A percentile compares a stretch with the other conserved stretches of the same genome.
Evolutionary conservation across 2,113 vertebrate genomes (phyloP).

Genomic region (Lamprologus callipterus): DNA sequence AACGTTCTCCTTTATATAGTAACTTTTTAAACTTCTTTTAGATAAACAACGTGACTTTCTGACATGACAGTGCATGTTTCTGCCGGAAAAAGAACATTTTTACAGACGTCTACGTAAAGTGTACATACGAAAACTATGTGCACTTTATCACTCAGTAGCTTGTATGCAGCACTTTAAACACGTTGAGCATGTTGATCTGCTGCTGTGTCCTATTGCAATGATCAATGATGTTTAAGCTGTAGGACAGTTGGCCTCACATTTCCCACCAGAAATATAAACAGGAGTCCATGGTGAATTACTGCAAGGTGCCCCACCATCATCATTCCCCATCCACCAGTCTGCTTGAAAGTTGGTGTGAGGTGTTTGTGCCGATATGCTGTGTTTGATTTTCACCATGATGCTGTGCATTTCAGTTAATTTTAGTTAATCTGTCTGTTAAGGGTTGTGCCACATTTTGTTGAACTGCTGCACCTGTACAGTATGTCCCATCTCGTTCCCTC

Average conservation of each 20-base stretch:
- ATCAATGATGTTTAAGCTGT: background rate
- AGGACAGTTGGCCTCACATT: background rate
- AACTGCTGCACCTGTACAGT: background rate
- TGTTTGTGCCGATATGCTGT: fast-evolving
- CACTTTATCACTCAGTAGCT: background rate
- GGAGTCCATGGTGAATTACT: background rate
- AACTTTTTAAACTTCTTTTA: background rate
- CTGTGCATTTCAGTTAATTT: background rate
- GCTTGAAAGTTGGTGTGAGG: background rate
- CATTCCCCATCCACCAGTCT: background rate
- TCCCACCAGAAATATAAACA: background rate
- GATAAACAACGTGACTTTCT: background rate
- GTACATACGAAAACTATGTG: fast-evolving
- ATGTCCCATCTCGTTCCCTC: background rate
- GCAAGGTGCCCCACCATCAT: background rate
- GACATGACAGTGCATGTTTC: background rate
- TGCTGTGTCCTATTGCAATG: background rate
- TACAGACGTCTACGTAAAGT: background rate
- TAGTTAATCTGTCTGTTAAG: background rate
- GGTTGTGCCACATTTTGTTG: background rate
- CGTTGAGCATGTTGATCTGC: background rate
- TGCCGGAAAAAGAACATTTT: background rate
- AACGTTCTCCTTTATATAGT: background rate
- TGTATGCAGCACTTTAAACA: background rate
- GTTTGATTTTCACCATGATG: background rate